Conservation (phyloP, 2,797 vertebrate species). For the Petrocephalus sullivani region DNA sequence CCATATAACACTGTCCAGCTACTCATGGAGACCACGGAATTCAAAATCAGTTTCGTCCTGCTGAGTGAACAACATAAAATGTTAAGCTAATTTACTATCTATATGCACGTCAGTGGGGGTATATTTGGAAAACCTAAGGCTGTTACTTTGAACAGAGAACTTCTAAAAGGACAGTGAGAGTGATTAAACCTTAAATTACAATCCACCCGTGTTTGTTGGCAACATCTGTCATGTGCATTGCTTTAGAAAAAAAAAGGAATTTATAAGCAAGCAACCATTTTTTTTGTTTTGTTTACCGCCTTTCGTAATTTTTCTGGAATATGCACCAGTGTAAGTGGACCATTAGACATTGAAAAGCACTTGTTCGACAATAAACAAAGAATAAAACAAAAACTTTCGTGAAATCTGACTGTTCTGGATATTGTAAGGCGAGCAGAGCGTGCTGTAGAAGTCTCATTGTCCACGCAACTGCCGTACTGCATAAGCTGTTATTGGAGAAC, state of each 20-base stretch:
- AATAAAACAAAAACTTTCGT: not conserved
- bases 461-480: not conserved
- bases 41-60: not conserved
- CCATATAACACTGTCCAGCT: not conserved
- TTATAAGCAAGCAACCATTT: not conserved
- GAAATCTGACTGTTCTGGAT: not conserved
- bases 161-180: not conserved
- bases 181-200: not conserved
- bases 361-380: not conserved
- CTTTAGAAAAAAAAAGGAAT: not conserved
- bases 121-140: not conserved
- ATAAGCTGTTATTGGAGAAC: not conserved
- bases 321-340: not conserved
- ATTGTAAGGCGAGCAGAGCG: not conserved
- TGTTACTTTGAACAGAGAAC: not conserved
- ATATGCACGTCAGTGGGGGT: not conserved
- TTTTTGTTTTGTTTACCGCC: not conserved
- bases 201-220: not conserved
- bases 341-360: not conserved
- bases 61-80: not conserved
- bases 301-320: not conserved
- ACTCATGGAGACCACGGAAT: not conserved
- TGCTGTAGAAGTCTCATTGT: not conserved
- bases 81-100: not conserved
- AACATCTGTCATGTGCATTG: not conserved